phyloP scores from a whole-genome alignment of 2,113 vertebrate species.

The Tricholaema leucomelas region DNA sequence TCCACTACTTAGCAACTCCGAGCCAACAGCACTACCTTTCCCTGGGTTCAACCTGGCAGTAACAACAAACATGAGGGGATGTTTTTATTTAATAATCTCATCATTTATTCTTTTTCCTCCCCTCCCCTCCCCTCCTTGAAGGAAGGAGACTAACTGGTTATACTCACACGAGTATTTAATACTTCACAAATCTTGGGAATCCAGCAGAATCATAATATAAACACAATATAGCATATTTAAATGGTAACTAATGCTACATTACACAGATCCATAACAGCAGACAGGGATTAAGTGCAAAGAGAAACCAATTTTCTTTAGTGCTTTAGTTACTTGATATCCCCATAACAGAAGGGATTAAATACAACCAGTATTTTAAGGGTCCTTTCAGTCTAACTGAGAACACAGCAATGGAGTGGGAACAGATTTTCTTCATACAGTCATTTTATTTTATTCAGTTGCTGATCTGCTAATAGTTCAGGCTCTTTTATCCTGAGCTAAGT shows the following conservation, averaged over 20 bases:
- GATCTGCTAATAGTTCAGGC: constrained; percentile 27
- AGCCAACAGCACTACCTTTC: background rate
- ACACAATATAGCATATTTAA: background rate
- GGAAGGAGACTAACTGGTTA: background rate
- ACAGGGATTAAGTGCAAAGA: constrained; percentile 48
- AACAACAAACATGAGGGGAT: background rate
- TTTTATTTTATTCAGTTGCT: constrained; percentile 68
- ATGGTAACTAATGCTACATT: constrained; percentile 2
- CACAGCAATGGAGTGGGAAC: constrained; percentile 8
- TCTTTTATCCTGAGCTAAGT: constrained; percentile 21
- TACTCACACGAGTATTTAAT: background rate
- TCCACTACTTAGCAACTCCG: background rate
- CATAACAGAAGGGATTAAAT: constrained; percentile 65
- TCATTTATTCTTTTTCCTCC: background rate
- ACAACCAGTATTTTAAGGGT: constrained; percentile 50
- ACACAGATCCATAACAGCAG: constrained; percentile 18
- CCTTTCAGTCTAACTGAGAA: constrained; percentile 48
- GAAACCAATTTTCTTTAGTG: constrained; percentile 78
- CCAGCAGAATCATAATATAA: background rate
- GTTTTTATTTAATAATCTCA: background rate
- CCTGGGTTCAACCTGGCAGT: background rate
- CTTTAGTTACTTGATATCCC: constrained; percentile 49
- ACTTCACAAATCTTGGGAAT: constrained; percentile 1
- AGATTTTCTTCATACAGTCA: constrained; percentile 37
- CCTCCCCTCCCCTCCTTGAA: background rate